phyloP scores from a whole-genome alignment of 2,797 vertebrate genomes.

The Chaetophractus vellerosus region DNA sequence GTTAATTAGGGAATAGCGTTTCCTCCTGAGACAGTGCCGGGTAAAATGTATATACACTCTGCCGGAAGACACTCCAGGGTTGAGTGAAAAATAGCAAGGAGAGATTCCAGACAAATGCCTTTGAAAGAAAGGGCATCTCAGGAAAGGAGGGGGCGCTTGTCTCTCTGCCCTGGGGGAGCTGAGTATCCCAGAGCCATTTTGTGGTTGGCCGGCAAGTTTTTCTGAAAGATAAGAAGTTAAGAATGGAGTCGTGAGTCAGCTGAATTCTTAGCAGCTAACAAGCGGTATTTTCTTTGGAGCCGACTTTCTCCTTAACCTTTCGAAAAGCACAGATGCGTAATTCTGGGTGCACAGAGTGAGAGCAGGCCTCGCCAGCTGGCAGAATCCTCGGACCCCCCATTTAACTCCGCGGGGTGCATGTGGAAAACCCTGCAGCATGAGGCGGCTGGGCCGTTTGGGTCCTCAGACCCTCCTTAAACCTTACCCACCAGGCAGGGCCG shows the following conservation, averaged over 20 bases:
- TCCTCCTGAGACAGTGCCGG: constrained; percentile 84
- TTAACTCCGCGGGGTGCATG: background rate
- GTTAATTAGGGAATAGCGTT: constrained; percentile 85
- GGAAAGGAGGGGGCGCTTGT: background rate
- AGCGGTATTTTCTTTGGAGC: constrained; percentile 14
- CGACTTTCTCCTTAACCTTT: constrained; percentile 45
- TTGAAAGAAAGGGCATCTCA: constrained; percentile 41
- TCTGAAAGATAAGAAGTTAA: constrained; percentile 32
- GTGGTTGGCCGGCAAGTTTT: constrained; percentile 13
- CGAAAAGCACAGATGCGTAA: background rate
- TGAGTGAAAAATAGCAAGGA: constrained; percentile 75
- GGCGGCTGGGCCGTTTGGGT: background rate
- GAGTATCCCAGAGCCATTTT: constrained; percentile 5
- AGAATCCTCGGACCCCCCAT: background rate
- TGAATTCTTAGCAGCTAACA: constrained; percentile 46
- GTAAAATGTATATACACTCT: constrained; percentile 80
- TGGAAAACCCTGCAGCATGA: background rate
- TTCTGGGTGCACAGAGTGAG: background rate
- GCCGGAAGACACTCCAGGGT: constrained; percentile 74
- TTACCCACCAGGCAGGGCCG: background rate
- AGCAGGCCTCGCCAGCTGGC: background rate
- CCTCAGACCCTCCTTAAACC: background rate
- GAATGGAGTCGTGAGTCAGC: constrained; percentile 52
- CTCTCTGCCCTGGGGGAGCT: background rate
- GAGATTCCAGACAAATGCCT: constrained; percentile 76